Evolutionary conservation across 2,113 vertebrate species (phyloP).

Genomic region (Phyllostomus discolor): DNA sequence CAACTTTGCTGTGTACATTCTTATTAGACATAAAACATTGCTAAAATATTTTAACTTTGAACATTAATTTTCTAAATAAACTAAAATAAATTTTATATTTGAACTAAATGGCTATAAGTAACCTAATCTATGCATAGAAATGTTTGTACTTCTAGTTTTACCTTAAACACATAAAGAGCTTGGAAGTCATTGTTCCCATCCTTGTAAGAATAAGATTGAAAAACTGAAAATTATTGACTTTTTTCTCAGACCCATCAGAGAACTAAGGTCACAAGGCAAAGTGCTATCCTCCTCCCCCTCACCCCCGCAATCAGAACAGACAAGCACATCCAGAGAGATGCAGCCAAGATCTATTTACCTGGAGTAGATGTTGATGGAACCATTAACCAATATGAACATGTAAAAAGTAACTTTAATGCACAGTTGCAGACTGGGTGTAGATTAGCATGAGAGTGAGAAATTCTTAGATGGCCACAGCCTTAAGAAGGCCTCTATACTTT

Average conservation of each 20-base stretch:
- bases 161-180: not conserved
- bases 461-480: not conserved
- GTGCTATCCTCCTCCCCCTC: not conserved
- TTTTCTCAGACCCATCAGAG: not conserved
- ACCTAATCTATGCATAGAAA: not conserved
- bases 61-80: conserved; percentile 6
- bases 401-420: not conserved
- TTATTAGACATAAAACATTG: not conserved
- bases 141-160: not conserved
- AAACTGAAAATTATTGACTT: not conserved
- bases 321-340: not conserved
- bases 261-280: not conserved
- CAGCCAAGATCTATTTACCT: not conserved
- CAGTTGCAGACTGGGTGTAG: not conserved
- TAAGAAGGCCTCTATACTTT: not conserved
- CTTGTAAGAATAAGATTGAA: not conserved
- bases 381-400: not conserved
- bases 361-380: not conserved
- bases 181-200: not conserved
- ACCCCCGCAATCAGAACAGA: not conserved
- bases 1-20: not conserved
- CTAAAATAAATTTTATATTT: not conserved
- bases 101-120: not conserved
- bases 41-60: not conserved
- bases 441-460: not conserved